Evolutionary conservation across 2,113 vertebrate species (phyloP).

Genomic region (Chaetops frenatus): DNA sequence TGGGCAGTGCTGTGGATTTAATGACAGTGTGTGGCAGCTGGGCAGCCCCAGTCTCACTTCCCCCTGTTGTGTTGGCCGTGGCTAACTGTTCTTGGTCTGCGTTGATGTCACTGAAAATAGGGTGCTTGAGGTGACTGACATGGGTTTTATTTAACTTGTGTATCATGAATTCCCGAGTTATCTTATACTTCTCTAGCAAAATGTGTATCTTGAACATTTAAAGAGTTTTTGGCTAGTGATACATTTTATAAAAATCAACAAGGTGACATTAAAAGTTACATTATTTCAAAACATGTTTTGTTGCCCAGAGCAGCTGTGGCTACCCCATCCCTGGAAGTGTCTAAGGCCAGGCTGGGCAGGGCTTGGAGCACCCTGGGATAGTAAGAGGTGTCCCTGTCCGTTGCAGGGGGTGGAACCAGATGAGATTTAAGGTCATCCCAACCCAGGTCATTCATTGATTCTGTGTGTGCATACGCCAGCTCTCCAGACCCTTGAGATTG

Average conservation of each 20-base stretch:
- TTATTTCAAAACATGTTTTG: not conserved
- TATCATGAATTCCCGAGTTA: not conserved
- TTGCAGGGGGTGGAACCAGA: accelerated
- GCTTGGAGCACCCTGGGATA: not conserved
- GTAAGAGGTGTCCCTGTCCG: not conserved
- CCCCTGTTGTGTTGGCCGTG: accelerated
- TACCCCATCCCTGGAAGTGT: not conserved
- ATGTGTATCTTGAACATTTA: not conserved
- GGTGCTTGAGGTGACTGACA: not conserved
- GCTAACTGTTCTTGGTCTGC: not conserved
- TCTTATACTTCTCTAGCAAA: not conserved
- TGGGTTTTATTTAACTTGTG: not conserved
- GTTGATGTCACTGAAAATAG: not conserved
- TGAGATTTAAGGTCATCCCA: not conserved
- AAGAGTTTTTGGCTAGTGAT: not conserved
- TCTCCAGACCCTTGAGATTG: not conserved
- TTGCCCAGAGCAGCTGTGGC: not conserved
- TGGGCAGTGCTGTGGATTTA: not conserved
- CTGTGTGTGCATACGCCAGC: not conserved
- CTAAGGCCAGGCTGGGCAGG: accelerated
- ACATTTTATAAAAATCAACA: not conserved
- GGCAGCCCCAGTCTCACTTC: not conserved
- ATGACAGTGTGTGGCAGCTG: not conserved
- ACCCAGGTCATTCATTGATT: not conserved
- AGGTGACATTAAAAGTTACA: not conserved